Conservation (phyloP, 1,140 invertebrate species). For the Arctopsyche grandis region DNA sequence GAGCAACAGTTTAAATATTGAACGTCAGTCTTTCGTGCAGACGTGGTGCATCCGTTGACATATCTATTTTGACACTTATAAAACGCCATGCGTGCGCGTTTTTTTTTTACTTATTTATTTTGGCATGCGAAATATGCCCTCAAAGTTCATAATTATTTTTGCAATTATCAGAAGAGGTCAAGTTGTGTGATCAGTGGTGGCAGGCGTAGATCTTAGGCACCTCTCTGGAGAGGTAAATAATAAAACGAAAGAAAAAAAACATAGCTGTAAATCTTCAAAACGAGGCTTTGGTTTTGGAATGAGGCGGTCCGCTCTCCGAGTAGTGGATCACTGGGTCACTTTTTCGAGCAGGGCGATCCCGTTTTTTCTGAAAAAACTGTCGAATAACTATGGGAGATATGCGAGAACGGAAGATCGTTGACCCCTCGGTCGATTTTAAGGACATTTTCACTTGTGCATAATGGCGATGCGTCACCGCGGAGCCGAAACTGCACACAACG, state of each 20-base stretch:
- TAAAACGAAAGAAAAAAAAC: background rate
- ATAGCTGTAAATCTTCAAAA: slow-evolving; percentile 15
- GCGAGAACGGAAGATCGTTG: too few relatives aligned
- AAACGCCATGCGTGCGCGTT: background rate
- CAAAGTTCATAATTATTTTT: too few relatives aligned
- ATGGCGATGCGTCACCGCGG: background rate
- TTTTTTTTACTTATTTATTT: background rate
- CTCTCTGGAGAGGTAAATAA: background rate
- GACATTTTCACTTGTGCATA: too few relatives aligned
- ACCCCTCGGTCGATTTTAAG: too few relatives aligned
- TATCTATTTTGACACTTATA: background rate
- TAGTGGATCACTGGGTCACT: slow-evolving; percentile 13
- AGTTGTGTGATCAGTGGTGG: too few relatives aligned
- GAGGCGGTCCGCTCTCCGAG: background rate
- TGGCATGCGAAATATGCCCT: too few relatives aligned
- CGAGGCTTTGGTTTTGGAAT: background rate
- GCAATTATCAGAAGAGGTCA: background rate
- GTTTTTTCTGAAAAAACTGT: background rate
- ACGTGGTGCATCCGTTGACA: background rate
- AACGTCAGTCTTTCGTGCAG: background rate
- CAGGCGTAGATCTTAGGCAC: too few relatives aligned
- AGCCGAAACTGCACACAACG: background rate
- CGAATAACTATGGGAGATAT: too few relatives aligned
- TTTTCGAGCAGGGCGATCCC: background rate
- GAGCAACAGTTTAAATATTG: background rate